Base-by-base conservation (phyloP, 1,140 invertebrate species). In the Nasonia vitripennis region DNA sequence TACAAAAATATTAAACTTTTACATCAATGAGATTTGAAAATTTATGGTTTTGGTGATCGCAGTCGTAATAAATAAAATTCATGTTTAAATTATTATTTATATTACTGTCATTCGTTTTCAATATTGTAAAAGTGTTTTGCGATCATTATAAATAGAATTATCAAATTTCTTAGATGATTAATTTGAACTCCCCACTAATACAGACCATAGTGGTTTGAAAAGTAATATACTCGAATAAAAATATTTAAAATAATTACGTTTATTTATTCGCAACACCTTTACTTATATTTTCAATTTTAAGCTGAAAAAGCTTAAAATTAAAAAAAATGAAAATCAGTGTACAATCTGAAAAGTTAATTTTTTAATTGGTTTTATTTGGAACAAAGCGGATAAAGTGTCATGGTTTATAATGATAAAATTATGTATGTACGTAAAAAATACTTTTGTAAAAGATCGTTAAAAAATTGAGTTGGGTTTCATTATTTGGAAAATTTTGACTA, bases 131-230 rank as follows among this genome's bases (percentile, higher is more conserved):
- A 34, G 27, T 62, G 62, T 71, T 2, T 31, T 27, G 41, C 41
- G 10, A 34, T 14, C 10, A 34, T 71, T 62, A 62, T 55, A 55
- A 55, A 7, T n/a, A 75, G 86, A 82, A 86, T 80, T 78, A 78
- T 86, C 77, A 87, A 87, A 89, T 88, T 48, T 37, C 73, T 51
- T 68, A 80, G 41, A 27, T 74, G 27, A 75, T 88, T 79, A 84
- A 87, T 78, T 87, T 83, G 88, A 91, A 62, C 48, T 62, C 86
- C 87, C 86, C 88, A 90, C 87, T 91, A 91, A 90, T 90, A 90
- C 91, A 88, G 84, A 89, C 89, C 90, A 90, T 89, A 90, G 88
- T 81, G 89, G 89, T 90, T 87, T 87, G 89, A 87, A 34, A 90
- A 89, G 31, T 89, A 84, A 71, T 79, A 12, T 91, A 87, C 88